Evolutionary conservation across 2,797 vertebrate species (phyloP), one percentile per base, ranked within the genome.

Genomic region (Alcedo quadribrachys): DNA sequence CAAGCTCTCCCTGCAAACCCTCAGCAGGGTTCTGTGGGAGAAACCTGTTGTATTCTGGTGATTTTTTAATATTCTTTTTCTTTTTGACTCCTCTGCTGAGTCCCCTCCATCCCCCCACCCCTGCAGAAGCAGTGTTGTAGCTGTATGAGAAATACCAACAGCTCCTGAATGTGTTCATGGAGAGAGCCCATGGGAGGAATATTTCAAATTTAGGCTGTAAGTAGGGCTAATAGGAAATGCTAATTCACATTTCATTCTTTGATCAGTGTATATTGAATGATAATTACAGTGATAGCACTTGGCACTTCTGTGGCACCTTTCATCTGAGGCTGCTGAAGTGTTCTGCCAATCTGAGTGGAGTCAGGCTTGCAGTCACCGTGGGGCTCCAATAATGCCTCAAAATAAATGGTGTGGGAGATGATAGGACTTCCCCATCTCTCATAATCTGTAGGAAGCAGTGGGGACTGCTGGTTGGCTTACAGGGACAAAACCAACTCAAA

Each of bases 231-330:
- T 94, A 94, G 92, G 93, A 96, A 93, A 95, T 97, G 95, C 92
- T 96, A 94, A 94, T 96, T 95, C 94, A 30, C 90, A 79, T 96
- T 95, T 96, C 89, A 91, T 94, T 94, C 94, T 96, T 95, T 94
- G 96, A 96, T 96, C 94, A 85, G 87, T 48, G 82, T 94, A 50
- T 94, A 81, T 91, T 92, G 95, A 95, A 94, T 94, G 93, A 92
- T 96, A 92, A 96, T 95, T 93, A 93, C 80, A 79, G 82, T 76
- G 94, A 94, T 92, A 92, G 83, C 67, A 40, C 82, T 93, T 96
- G 96, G 93, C 93, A 92, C 91, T 96, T 92, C 86, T 85, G 81
- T 80, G 69, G 92, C 95, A 94, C 94, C 95, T 96, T 95, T 95
- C 84, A 77, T 90, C 91, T 66, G 76, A 71, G 85, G 80, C 87